Base-by-base conservation (phyloP, 1,140 invertebrate genomes). In the Oryctes rhinoceros region DNA sequence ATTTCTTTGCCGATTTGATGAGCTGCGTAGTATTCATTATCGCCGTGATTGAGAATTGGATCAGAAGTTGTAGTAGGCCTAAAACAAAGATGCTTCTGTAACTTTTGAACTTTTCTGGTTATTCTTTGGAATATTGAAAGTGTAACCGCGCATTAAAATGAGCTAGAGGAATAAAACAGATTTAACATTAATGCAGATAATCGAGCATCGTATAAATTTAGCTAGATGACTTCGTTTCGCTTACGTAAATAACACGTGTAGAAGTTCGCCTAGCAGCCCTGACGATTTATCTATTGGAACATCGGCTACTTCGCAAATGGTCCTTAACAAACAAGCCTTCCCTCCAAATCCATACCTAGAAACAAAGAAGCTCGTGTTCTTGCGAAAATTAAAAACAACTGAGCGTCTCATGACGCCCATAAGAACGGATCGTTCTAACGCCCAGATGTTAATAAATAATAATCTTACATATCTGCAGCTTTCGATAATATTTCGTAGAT, bases 221-320 rank as follows among this genome's bases (percentile, higher is more conserved):
- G 24, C 24, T 30, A 30, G 24, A 30, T 30, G 0, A 30, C 24
- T 30, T 30, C 24, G 24, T 30, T 30, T 30, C 44, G 89, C 91
- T 91, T 88, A 93, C 92, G 93, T 93, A 83, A 95, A 89, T 81
- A 95, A 85, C 82, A 92, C 89, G 85, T 94, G 92, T 35, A 94
- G 86, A 80, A 95, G 88, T 89, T 94, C 91, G n/a, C 91, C 91
- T 81, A 93, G 86, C 78, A 95, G 88, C 20, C 93, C 92, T 83
- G 90, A 90, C 81, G 90, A 88, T 84, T 89, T 89, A 80, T 90
- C 90, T 80, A 94, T 92, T 80, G 93, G 92, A 44, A 91, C 89
- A 81, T 92, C 91, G 1, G 93, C 92, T 2, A 90, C 90, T 87
- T 94, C 93, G 85, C 94, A 95, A 85, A 95, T 94, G 81, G 91